Evolutionary conservation across 2,888 invertebrate species (phyloP), one percentile per base, ranked within the genome.

Genomic region (Seladonia tumulorum): DNA sequence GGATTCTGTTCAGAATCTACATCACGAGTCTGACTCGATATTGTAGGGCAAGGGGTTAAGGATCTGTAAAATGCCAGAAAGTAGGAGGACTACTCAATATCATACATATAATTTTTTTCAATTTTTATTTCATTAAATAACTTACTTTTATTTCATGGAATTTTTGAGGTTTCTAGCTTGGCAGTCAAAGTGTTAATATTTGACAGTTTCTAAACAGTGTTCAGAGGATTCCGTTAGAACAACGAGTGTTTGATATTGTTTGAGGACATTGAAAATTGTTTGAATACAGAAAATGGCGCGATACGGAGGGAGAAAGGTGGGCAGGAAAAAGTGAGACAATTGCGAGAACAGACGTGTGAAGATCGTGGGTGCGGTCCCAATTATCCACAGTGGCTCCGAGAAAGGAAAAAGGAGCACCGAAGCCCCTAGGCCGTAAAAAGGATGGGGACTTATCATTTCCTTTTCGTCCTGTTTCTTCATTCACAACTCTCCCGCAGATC

Each of bases 361-460:
- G 78, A 79, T 88, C 73, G 90, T 92, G 90, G 93, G 91, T 92
- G 92, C 89, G 90, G 90, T 90, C 82, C 92, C 92, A 92, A 93
- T 93, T 93, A 93, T 92, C 91, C 88, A 93, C 91, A 93, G 92
- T 92, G 93, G 92, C 90, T 91, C 89, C 90, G 83, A 80, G 87
- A 85, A 85, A 88, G 78, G 87, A 83, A 88, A 85, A 86, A 88
- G 80, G 72, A 82, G 73, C 60, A 78, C 18, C 12, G 80, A 14
- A 76, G 83, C 79, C 83, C 76, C 72, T 81, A 82, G 80, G 88
- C 85, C 66, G 85, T 79, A 80, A 78, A 87, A 87, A 90, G 85
- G 85, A 83, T 76, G 73, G 79, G 81, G 82, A 78, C 63, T 60
- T 75, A 73, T 71, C 45, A 68, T 83, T 90, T 83, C 78, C 82